A percentile compares a stretch with the other conserved stretches of the same genome.
Conservation (phyloP, 2,888 invertebrate genomes). For the Matsumyia berberina region DNA sequence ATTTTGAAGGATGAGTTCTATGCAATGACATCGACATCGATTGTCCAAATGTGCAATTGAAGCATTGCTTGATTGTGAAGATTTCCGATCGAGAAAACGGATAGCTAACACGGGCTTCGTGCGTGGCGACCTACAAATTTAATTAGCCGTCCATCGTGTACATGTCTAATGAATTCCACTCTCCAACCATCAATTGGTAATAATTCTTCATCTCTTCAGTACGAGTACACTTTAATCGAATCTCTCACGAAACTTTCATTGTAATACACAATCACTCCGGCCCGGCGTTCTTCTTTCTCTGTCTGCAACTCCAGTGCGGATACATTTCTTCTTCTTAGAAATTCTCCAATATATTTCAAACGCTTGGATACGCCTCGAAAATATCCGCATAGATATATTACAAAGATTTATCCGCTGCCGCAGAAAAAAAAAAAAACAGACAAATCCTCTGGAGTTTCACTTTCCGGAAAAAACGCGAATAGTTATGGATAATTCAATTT, state of each 20-base stretch:
- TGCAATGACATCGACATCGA: neutral
- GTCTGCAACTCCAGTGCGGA: neutral
- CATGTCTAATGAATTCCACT: conserved; percentile 35
- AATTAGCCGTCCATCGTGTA: conserved; percentile 38
- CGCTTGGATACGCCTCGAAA: conserved; percentile 41
- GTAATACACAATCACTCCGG: conserved; percentile 32
- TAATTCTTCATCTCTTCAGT: neutral
- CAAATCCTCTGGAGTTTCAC: conserved; percentile 38
- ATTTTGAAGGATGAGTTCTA: too few relatives aligned
- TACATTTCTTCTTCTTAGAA: conserved; percentile 13
- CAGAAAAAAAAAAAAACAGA: neutral
- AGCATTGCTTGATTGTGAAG: too few relatives aligned
- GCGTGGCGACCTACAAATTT: conserved; percentile 9
- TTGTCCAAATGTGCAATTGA: too few relatives aligned
- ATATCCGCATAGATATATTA: conserved; percentile 30
- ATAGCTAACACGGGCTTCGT: too few relatives aligned
- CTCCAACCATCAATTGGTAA: conserved; percentile 11
- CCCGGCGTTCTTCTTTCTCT: neutral
- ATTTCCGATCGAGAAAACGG: too few relatives aligned
- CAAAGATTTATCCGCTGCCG: conserved; percentile 28
- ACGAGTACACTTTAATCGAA: conserved; percentile 19
- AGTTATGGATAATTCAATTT: conserved; percentile 61
- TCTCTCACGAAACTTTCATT: conserved; percentile 52
- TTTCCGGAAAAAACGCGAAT: conserved; percentile 30
- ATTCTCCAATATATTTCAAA: conserved; percentile 20